Evolutionary conservation across 2,888 invertebrate genomes (phyloP), one percentile per base, ranked within the genome.

Genomic region (Drosophila niveifrons): DNA sequence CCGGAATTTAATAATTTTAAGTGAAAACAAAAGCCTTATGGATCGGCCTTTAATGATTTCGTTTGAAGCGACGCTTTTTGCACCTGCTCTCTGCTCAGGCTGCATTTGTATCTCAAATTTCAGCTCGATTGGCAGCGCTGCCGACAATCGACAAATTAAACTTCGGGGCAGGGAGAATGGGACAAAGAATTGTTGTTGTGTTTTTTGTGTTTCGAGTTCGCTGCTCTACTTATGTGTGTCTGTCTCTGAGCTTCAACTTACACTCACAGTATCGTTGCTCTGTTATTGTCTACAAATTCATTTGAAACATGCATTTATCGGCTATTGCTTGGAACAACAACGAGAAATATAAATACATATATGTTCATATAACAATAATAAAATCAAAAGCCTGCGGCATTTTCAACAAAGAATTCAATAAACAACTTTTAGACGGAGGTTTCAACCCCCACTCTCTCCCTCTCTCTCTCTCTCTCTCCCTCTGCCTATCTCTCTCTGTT

Each of bases 1-100:
- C 34, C 48, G 64, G 64, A 77, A 86, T 86, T 87, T 87, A 82
- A 81, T 82, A 83, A 81, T 66, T 78, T 75, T 69, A 66, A 77
- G 75, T 78, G 72, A 58, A 59, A 63, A 39, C 18, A 56, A 57
- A 72, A 52, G 36, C 48, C 43, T 44, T 18, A 28, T 48, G 18
- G 13, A 13, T 52, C 15, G 11, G 17, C 23, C 17, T 48, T 28
- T 67, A 31, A 69, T 61, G 55, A 61, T 75, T 77, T 47, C n/a
- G 44, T 55, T 17, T 46, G 43, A 71, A 72, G 61, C 50, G n/a
- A n/a, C n/a, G 65, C 66, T 70, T 74, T 63, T 47, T 47, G 51
- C 75, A 74, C 67, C 83, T 82, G 80, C 1, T 52, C 18, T 31
- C 61, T 0, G 57, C 18, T 31, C 61, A 57, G 31, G 31, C 15